Base-by-base conservation (phyloP, 2,113 vertebrate genomes). In the Colius striatus region DNA sequence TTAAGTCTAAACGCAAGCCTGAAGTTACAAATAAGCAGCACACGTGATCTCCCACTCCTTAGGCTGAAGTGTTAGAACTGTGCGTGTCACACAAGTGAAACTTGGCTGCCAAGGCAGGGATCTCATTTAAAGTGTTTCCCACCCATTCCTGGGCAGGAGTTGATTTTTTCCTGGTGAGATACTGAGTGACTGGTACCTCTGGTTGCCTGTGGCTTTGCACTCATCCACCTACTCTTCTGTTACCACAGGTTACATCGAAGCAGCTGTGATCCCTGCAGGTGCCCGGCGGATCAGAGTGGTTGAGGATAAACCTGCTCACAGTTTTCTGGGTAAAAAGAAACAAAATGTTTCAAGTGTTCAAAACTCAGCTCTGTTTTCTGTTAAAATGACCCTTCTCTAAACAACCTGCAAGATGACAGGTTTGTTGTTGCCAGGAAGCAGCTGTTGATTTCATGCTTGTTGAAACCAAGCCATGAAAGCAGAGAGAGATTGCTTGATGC, bases 301-400 rank as follows among this genome's bases (percentile, higher is more conserved):
- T 90, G 99, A 99, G 92, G 98, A 99, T 96, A 99, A 99, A 79
- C 99, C 99, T 45, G 99, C 98, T 55, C 99, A 99, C 97, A 99
- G 99, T 97, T 99, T 99, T 98, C 98, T 99, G 96, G 99, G 99
- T 99, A 99, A 99, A 91, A 95, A 84, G 41, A 76, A n/a, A 13
- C 48, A 70, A n/a, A 55, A 53, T 29, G 25, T 67, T 75, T 83
- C 36, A 5, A 55, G 12, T 41, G 38, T 75, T 78, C n/a, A 47
- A 79, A 72, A 41, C 32, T 87, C 41, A 72, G 15, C 36, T 79
- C 68, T 89, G 29, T 57, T 80, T 87, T 63, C 54, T 81, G 58
- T 86, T 92, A 6, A 81, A 78, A 73, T 89, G 23, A 27, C 45
- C 47, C 41, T 82, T 62, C 26, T 76, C 70, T 77, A 45, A 79